A percentile compares a stretch with the other conserved stretches of the same genome.
These are phyloP conservation scores for Rhodophaea formosa DNA, from an alignment of 2,888 invertebrate species.

Conservation along the genomic window DNA sequence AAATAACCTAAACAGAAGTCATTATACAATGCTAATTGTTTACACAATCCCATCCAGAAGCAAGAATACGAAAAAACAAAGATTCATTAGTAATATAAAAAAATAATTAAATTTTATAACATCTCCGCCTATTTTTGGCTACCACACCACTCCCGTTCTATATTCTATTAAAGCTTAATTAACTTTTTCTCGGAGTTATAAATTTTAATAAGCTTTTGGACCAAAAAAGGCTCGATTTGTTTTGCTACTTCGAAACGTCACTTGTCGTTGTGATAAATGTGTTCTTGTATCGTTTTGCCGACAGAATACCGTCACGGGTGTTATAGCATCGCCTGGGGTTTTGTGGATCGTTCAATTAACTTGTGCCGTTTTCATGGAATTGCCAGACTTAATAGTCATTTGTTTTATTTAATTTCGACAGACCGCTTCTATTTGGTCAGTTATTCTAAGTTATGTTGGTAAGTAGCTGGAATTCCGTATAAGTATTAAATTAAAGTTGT, in stretches of 20 bases:
- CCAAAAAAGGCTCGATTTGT: constrained; percentile 73
- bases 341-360: constrained; percentile 39
- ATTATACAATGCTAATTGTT: constrained; percentile 56
- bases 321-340: constrained; percentile 39
- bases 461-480: background rate
- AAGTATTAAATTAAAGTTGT: too few species aligned
- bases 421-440: background rate
- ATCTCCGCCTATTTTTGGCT: constrained; percentile 80
- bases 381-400: constrained; percentile 16
- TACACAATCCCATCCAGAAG: constrained; percentile 65
- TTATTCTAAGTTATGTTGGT: background rate
- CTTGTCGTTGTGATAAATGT: constrained; percentile 77
- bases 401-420: constrained; percentile 15
- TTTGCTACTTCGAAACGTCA: constrained; percentile 80
- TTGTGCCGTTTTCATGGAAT: constrained; percentile 28
- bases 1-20: constrained; percentile 33
- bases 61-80: constrained; percentile 46
- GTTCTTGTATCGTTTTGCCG: constrained; percentile 54
- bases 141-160: constrained; percentile 77
- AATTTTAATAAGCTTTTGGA: constrained; percentile 68
- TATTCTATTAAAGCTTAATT: constrained; percentile 82
- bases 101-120: constrained; percentile 80
- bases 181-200: constrained; percentile 73
- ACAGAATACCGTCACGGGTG: constrained; percentile 54
- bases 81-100: constrained; percentile 69